phyloP scores from a whole-genome alignment of 2,113 vertebrate genomes.

The Pangasianodon gigas region DNA sequence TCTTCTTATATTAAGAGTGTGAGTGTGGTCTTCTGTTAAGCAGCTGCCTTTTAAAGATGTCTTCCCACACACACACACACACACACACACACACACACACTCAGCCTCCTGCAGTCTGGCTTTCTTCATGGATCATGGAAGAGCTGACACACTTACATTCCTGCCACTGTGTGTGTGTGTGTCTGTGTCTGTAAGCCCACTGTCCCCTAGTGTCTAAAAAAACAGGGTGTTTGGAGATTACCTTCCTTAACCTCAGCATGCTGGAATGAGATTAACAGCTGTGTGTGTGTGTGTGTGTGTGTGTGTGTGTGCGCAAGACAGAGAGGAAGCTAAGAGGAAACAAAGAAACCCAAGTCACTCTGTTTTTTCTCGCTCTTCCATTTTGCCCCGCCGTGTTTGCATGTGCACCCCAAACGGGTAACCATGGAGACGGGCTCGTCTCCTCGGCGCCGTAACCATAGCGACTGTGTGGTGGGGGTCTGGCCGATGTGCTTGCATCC shows the following conservation, averaged over 20 bases:
- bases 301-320: constrained; percentile 33
- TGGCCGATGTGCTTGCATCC: constrained; percentile 38
- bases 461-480: constrained; percentile 67
- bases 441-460: constrained; percentile 70
- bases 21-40: constrained; percentile 14
- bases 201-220: constrained; percentile 67
- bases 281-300: constrained; percentile 41
- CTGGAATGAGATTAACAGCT: constrained; percentile 73
- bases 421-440: constrained; percentile 63
- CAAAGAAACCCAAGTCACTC: constrained; percentile 32
- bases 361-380: constrained; percentile 66
- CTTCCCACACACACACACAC: constrained; percentile 5
- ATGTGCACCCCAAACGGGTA: constrained; percentile 56
- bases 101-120: neutral
- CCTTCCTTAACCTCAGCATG: constrained; percentile 71
- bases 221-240: constrained; percentile 74
- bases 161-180: constrained; percentile 35
- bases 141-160: constrained; percentile 43
- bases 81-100: constrained; percentile 14
- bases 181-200: constrained; percentile 47
- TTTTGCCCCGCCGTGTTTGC: constrained; percentile 64
- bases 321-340: constrained; percentile 33
- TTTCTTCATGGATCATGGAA: constrained; percentile 29
- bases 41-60: constrained; percentile 21
- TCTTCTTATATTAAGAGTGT: constrained; percentile 11